These are phyloP conservation scores for Puffinus mauretanicus DNA, from an alignment of 2,113 vertebrate species.

Conservation along the genomic window DNA sequence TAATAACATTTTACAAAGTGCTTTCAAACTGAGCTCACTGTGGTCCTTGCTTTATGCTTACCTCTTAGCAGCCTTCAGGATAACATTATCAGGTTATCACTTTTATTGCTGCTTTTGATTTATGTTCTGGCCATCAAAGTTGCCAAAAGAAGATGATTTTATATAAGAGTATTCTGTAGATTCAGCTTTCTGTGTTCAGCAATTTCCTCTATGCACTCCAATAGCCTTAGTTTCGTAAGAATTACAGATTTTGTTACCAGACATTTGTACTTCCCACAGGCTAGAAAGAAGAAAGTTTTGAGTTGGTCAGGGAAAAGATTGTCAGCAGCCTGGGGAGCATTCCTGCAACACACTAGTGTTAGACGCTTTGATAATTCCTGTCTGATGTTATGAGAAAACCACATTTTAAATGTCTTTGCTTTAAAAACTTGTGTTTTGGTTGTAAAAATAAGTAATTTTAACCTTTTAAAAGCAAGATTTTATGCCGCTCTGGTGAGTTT, in stretches of 20 bases:
- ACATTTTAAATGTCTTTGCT: not conserved
- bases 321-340: not conserved
- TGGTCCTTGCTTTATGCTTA: not conserved
- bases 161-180: not conserved
- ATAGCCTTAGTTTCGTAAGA: not conserved
- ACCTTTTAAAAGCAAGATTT: not conserved
- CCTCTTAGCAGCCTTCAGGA: not conserved
- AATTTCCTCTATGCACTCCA: not conserved
- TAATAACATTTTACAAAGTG: not conserved
- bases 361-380: not conserved
- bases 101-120: conserved; percentile 2
- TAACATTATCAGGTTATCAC: not conserved
- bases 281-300: not conserved
- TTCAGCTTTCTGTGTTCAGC: not conserved
- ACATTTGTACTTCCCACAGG: not conserved
- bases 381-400: not conserved
- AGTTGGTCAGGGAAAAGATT: not conserved
- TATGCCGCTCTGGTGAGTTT: not conserved
- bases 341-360: not conserved
- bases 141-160: not conserved
- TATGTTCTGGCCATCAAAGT: not conserved
- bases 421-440: not conserved
- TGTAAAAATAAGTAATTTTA: not conserved
- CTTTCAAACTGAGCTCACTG: not conserved
- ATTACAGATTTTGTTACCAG: not conserved